Evolutionary conservation across 2,888 invertebrate species (phyloP).

Genomic region (Drosophila percnosoma): DNA sequence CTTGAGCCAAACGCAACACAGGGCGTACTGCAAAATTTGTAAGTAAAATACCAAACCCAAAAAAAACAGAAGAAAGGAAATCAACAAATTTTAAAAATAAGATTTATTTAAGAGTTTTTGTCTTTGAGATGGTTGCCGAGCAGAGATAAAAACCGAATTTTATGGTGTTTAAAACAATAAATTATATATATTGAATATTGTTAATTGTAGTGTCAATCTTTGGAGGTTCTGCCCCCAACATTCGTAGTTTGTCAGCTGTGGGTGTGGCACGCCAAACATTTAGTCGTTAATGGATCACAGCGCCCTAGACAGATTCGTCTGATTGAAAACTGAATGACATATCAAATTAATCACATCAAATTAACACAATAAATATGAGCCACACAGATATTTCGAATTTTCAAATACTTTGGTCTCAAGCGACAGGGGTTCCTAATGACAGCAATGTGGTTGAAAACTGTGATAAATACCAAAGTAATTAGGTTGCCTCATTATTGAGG

Average conservation of each 20-base stretch:
- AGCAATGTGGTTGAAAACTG: conserved; percentile 28
- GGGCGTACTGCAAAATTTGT: conserved; percentile 48
- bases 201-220: neutral
- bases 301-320: conserved; percentile 3
- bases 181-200: neutral
- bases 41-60: conserved; percentile 17
- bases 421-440: conserved; percentile 29
- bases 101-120: conserved; percentile 66
- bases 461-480: conserved; percentile 68
- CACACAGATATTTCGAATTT: conserved; percentile 15
- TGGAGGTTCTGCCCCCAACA: conserved; percentile 7
- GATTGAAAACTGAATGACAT: conserved; percentile 39
- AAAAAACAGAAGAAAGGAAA: conserved; percentile 3
- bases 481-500: conserved; percentile 45
- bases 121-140: conserved; percentile 41
- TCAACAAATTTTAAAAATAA: conserved; percentile 30
- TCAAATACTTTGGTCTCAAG: conserved; percentile 8
- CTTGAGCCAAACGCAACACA: conserved; percentile 61
- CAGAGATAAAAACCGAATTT: conserved; percentile 23
- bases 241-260: conserved; percentile 16
- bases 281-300: conserved; percentile 60
- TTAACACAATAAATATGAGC: conserved; percentile 16
- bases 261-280: conserved; percentile 54
- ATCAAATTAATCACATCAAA: conserved; percentile 28
- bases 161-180: conserved; percentile 10